A percentile compares a stretch with the other conserved stretches of the same genome.
phyloP scores from a whole-genome alignment of 1,140 invertebrate species.

The Magallana ariakensis region DNA sequence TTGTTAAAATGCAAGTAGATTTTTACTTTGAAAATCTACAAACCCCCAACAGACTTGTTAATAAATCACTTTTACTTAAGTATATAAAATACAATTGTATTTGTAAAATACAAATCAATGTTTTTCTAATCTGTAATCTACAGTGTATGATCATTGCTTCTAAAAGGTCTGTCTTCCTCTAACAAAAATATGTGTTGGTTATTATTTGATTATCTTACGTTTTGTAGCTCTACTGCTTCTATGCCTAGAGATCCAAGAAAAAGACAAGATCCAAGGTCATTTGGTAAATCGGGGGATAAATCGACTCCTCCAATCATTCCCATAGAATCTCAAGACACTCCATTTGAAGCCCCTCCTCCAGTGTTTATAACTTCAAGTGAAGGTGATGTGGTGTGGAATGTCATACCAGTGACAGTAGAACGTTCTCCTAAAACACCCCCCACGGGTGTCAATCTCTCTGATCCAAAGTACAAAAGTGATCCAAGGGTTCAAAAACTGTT shows the following conservation, averaged over 20 bases:
- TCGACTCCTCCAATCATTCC: conserved; percentile 35
- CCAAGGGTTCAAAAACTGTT: conserved; percentile 70
- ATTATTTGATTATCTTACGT: background rate
- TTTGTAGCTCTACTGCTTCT: conserved; percentile 18
- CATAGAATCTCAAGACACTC: background rate
- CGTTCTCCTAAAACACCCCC: conserved; percentile 50
- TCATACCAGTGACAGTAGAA: conserved; percentile 49
- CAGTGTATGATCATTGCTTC: too few relatives aligned
- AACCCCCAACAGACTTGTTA: too few relatives aligned
- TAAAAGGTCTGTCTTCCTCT: too few relatives aligned
- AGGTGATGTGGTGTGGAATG: conserved; percentile 60
- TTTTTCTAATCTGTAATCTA: too few relatives aligned
- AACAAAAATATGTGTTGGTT: too few relatives aligned
- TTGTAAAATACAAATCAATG: too few relatives aligned
- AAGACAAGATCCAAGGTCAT: conserved; percentile 29
- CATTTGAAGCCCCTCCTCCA: conserved; percentile 43
- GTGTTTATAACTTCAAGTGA: conserved; percentile 60
- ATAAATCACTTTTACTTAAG: too few relatives aligned
- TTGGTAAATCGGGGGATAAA: background rate
- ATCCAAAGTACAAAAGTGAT: conserved; percentile 68
- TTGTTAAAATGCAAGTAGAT: too few relatives aligned
- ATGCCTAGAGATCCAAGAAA: conserved; percentile 22
- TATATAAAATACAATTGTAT: too few relatives aligned
- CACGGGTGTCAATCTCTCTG: conserved; percentile 63
- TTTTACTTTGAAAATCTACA: too few relatives aligned